phyloP scores from a whole-genome alignment of 2,113 vertebrate species.

The Blennius ocellaris region DNA sequence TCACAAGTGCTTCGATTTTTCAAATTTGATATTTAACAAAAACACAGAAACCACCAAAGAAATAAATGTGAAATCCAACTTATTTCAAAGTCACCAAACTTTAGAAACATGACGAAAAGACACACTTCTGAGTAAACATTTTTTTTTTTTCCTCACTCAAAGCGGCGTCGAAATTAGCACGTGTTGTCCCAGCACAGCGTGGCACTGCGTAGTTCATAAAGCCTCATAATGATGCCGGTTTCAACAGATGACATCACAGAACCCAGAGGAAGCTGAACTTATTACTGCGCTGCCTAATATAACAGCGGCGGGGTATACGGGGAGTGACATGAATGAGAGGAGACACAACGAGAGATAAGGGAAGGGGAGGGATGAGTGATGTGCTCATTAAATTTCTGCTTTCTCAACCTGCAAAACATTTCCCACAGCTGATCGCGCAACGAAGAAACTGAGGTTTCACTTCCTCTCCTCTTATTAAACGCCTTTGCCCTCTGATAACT shows the following conservation, averaged over 20 bases:
- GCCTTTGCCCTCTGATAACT: slow-evolving; percentile 17
- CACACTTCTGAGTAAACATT: not conserved
- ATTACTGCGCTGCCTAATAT: slow-evolving; percentile 48
- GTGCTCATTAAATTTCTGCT: slow-evolving; percentile 50
- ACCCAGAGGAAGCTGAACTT: slow-evolving; percentile 52
- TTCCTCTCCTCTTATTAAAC: slow-evolving; percentile 11
- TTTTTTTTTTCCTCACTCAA: slow-evolving; percentile 12
- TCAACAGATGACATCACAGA: slow-evolving; percentile 55
- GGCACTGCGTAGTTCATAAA: slow-evolving; percentile 45
- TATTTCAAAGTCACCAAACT: no score
- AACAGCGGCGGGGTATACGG: slow-evolving; percentile 21
- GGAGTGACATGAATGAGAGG: slow-evolving; percentile 40
- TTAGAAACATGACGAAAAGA: no score
- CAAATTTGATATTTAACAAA: no score
- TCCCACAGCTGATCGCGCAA: slow-evolving; percentile 35
- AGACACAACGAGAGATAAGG: slow-evolving; percentile 35
- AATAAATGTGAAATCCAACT: no score
- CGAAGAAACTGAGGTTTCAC: slow-evolving; percentile 27
- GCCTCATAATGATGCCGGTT: slow-evolving; percentile 50
- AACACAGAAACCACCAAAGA: no score
- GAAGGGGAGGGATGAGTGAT: slow-evolving; percentile 27
- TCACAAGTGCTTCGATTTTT: no score
- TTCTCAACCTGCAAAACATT: slow-evolving; percentile 49
- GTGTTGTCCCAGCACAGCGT: slow-evolving; percentile 37
- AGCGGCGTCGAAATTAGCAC: slow-evolving; percentile 14